phyloP scores from a whole-genome alignment of 2,888 invertebrate species.

The Cantharis nigra region DNA sequence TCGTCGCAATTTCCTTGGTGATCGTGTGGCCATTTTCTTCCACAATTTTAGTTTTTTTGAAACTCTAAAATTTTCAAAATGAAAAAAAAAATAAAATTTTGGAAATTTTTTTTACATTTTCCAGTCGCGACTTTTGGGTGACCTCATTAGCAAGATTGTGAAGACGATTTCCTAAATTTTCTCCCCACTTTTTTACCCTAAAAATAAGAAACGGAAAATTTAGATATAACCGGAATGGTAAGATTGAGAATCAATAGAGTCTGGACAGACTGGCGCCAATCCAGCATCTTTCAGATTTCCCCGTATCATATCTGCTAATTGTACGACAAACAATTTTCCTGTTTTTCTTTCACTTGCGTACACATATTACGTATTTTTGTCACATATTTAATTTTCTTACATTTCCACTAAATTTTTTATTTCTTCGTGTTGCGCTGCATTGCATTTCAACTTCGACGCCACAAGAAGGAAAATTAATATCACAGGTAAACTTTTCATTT shows the following conservation, averaged over 20 bases:
- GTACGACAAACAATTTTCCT: background rate
- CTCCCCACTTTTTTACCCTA: constrained; percentile 78
- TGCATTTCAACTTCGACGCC: background rate
- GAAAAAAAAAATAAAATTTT: background rate
- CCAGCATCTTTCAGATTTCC: constrained; percentile 13
- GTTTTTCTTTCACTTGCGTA: background rate
- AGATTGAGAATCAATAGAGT: constrained; percentile 19
- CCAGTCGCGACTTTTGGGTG: constrained; percentile 74
- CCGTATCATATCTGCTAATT: background rate
- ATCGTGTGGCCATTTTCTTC: constrained; percentile 73
- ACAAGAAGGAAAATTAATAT: background rate
- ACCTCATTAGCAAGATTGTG: constrained; percentile 77
- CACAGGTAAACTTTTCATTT: background rate
- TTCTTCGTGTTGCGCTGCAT: background rate
- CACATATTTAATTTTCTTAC: background rate
- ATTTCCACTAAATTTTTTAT: background rate
- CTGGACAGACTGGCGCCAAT: constrained; percentile 22
- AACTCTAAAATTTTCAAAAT: constrained; percentile 38
- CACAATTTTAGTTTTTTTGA: constrained; percentile 55
- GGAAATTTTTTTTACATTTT: constrained; percentile 59
- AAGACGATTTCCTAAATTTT: constrained; percentile 74
- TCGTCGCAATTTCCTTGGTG: constrained; percentile 78
- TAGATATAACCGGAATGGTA: background rate
- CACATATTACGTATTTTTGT: background rate
- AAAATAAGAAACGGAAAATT: background rate